Percentiles rank a stretch among this genome's conserved stretches.
Conservation (phyloP, 2,888 invertebrate species). For the Blera fallax region DNA sequence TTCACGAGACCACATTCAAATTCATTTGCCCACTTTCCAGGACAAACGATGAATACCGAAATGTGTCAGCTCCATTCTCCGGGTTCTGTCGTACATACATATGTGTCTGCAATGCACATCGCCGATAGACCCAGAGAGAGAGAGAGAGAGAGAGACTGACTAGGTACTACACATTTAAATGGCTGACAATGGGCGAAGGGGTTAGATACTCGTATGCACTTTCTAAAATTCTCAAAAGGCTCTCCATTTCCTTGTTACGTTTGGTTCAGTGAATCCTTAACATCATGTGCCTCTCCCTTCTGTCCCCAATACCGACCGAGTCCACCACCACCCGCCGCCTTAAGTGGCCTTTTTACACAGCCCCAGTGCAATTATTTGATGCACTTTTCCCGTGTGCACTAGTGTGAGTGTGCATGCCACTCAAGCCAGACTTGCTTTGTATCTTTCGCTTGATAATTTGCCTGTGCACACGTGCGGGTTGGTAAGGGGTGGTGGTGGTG, state of each 20-base stretch:
- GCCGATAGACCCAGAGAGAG: background rate
- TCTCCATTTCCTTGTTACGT: constrained; percentile 58
- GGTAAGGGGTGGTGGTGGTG: background rate
- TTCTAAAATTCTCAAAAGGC: constrained; percentile 57
- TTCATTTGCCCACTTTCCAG: constrained; percentile 52
- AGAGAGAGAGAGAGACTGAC: background rate
- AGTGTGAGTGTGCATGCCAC: constrained; percentile 23
- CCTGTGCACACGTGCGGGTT: background rate
- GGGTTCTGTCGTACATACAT: background rate
- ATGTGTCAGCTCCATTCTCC: constrained; percentile 49
- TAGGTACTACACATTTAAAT: constrained; percentile 29
- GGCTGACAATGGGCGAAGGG: background rate
- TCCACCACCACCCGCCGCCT: background rate
- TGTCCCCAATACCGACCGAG: too few relatives aligned
- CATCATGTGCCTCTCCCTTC: constrained; percentile 16
- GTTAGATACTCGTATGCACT: constrained; percentile 16
- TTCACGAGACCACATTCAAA: constrained; percentile 49
- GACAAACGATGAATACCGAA: constrained; percentile 54
- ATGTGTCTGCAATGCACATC: background rate
- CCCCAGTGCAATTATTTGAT: constrained; percentile 58
- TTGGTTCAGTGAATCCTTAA: constrained; percentile 67
- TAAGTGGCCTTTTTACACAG: constrained; percentile 34
- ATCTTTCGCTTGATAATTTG: constrained; percentile 36
- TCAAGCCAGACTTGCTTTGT: constrained; percentile 45
- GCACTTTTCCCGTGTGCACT: constrained; percentile 38